Evolutionary conservation across 2,797 vertebrate genomes (phyloP), one percentile per base, ranked within the genome.

Genomic region (Onychomys leucogaster): DNA sequence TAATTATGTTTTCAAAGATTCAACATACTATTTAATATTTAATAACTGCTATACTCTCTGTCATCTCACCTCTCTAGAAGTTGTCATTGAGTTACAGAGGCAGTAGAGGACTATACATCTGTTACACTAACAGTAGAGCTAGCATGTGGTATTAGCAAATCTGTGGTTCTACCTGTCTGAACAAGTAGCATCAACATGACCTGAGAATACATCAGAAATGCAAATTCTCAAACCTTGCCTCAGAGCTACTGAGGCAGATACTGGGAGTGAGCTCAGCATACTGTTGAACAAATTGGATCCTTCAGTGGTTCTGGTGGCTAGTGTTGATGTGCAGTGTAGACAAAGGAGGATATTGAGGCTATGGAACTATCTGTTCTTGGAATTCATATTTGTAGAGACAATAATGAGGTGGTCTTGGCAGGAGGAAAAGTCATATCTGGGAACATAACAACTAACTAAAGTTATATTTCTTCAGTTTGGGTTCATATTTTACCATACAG

Each of bases 341-440:
- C 46, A 49, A 55, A n/a, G 41, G 73, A 85, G 46, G 29, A 59
- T 63, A 49, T 6, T 61, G n/a, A 12, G 34, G 73, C 0, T 73
- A 4, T 77, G 78, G 37, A 73, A 59, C 6, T 82, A 75, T 52
- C 29, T 76, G 12, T 87, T 87, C 34, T 71, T 87, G 34, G n/a
- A 82, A 76, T 88, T 94, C 43, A 43, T 90, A 65, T 78, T 86
- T 95, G 34, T 93, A 34, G 65, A 96, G 88, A 63, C 2, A n/a
- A 0, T 80, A 46, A 10, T 67, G 37, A 89, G 32, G 85, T 71
- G 19, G 71, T 57, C 49, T 29, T 78, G 49, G 75, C 14, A 65
- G 71, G 78, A 97, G 37, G 13, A 76, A 90, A 90, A 88, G 90
- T 77, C 71, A 46, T 91, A 21, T 81, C n/a, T 96, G 67, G 49